A percentile compares a stretch with the other conserved stretches of the same genome.
Evolutionary conservation across 2,888 invertebrate genomes (phyloP).

Genomic region (Dermolepida albohirtum): DNA sequence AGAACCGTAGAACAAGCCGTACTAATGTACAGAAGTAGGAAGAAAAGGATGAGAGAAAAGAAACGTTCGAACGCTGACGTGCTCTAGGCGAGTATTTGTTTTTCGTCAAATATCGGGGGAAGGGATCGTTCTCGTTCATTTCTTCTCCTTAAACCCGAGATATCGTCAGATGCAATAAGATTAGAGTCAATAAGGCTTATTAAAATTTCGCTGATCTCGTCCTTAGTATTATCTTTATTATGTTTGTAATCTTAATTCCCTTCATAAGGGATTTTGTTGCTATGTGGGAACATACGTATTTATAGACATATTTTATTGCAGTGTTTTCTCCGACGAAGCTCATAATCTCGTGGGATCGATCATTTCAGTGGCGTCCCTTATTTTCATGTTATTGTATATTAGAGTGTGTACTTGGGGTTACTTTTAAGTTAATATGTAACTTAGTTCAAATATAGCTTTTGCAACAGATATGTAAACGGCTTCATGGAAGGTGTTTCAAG

Average conservation of each 20-base stretch:
- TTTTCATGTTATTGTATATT: no score
- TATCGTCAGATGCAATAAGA: constrained; percentile 46
- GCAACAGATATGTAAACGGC: no score
- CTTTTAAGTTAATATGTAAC: no score
- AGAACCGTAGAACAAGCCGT: background rate
- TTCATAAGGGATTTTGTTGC: constrained; percentile 8
- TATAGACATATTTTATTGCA: no score
- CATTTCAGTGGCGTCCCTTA: no score
- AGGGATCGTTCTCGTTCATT: background rate
- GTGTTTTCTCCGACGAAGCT: no score
- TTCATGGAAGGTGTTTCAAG: no score
- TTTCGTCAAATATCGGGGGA: background rate
- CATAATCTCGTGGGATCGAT: no score
- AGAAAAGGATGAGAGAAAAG: background rate
- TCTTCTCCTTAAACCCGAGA: constrained; percentile 7
- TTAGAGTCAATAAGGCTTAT: constrained; percentile 55
- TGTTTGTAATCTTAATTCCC: constrained; percentile 44
- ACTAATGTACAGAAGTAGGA: background rate
- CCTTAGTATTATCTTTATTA: constrained; percentile 54
- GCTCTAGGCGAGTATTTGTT: constrained; percentile 5
- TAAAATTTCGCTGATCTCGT: constrained; percentile 54
- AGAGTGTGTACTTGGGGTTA: no score
- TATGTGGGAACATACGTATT: no score
- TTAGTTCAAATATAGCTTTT: no score
- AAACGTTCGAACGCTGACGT: constrained; percentile 6